phyloP scores from a whole-genome alignment of 1,140 invertebrate species.

The Drosophila kohkoa region DNA sequence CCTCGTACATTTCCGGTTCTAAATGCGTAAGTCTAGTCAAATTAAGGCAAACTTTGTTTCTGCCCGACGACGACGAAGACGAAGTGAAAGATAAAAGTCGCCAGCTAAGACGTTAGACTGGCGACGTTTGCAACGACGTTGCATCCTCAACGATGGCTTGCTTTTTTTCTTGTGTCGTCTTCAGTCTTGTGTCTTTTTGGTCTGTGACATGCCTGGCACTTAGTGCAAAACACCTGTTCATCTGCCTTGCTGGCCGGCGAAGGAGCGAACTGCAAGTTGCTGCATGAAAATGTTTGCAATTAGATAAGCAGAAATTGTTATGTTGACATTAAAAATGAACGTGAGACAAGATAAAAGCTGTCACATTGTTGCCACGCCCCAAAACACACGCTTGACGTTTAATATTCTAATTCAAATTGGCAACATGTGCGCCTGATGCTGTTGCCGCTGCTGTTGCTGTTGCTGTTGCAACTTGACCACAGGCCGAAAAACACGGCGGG shows the following conservation, averaged over 20 bases:
- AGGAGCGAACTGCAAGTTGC: background rate
- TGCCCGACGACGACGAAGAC: slow-evolving; percentile 5
- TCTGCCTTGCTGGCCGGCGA: slow-evolving; percentile 22
- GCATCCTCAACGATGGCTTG: background rate
- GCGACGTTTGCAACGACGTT: background rate
- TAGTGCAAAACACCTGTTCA: slow-evolving; percentile 76
- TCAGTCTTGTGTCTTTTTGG: slow-evolving; percentile 9
- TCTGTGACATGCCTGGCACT: slow-evolving; percentile 62
- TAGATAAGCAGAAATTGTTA: slow-evolving; percentile 83
- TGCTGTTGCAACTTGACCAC: slow-evolving; percentile 18
- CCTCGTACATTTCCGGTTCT: slow-evolving; percentile 77
- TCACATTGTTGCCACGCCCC: slow-evolving; percentile 42
- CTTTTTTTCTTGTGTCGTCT: slow-evolving; percentile 6
- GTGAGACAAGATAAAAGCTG: slow-evolving; percentile 58
- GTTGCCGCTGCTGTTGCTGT: too few relatives aligned
- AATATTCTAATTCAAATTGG: slow-evolving; percentile 63
- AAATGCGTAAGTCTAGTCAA: slow-evolving; percentile 83
- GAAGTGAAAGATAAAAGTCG: slow-evolving; percentile 62
- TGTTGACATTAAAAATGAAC: slow-evolving; percentile 72
- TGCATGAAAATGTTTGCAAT: slow-evolving; percentile 76
- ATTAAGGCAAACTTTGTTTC: slow-evolving; percentile 68
- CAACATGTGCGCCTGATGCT: slow-evolving; percentile 41
- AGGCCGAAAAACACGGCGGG: background rate
- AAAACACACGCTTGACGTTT: slow-evolving; percentile 31
- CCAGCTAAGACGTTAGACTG: slow-evolving; percentile 30